phyloP scores from a whole-genome alignment of 2,888 invertebrate species.

The Neoscelio sp. region DNA sequence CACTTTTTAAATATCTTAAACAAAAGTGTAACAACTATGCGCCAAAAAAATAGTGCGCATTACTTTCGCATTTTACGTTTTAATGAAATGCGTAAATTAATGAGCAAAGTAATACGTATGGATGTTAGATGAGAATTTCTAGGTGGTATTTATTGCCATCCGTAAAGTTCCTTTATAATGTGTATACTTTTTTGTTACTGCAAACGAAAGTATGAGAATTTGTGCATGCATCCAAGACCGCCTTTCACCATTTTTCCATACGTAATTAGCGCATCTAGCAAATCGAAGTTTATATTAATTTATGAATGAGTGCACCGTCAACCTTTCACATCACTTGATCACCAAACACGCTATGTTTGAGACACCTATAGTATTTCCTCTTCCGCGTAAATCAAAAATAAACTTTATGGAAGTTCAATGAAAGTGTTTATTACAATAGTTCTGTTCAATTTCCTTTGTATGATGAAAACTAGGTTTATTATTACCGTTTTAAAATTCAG shows the following conservation, averaged over 20 bases:
- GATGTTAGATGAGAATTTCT: slow-evolving; percentile 73
- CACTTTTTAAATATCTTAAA: slow-evolving; percentile 63
- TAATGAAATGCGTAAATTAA: slow-evolving; percentile 41
- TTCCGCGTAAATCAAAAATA: too few relatives aligned
- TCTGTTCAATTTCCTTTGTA: too few relatives aligned
- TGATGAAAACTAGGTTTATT: too few relatives aligned
- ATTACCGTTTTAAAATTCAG: too few relatives aligned
- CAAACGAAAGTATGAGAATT: slow-evolving; percentile 78
- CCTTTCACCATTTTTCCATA: slow-evolving; percentile 72
- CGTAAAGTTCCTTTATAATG: slow-evolving; percentile 39
- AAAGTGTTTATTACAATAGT: too few relatives aligned
- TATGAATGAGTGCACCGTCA: slow-evolving; percentile 14
- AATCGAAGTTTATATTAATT: slow-evolving; percentile 56
- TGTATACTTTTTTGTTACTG: slow-evolving; percentile 69
- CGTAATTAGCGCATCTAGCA: slow-evolving; percentile 60
- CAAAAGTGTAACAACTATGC: slow-evolving; percentile 61
- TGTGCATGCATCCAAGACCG: slow-evolving; percentile 69
- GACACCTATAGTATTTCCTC: slow-evolving; percentile 2
- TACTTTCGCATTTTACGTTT: slow-evolving; percentile 49
- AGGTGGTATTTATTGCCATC: slow-evolving; percentile 66
- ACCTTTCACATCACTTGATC: slow-evolving; percentile 24
- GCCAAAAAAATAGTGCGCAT: slow-evolving; percentile 43
- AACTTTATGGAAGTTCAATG: too few relatives aligned
- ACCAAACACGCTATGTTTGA: neutral
- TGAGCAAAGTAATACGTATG: slow-evolving; percentile 1